A percentile compares a stretch with the other conserved stretches of the same genome.
Evolutionary conservation across 2,113 vertebrate genomes (phyloP).

Genomic region (Tenrec ecaudatus): DNA sequence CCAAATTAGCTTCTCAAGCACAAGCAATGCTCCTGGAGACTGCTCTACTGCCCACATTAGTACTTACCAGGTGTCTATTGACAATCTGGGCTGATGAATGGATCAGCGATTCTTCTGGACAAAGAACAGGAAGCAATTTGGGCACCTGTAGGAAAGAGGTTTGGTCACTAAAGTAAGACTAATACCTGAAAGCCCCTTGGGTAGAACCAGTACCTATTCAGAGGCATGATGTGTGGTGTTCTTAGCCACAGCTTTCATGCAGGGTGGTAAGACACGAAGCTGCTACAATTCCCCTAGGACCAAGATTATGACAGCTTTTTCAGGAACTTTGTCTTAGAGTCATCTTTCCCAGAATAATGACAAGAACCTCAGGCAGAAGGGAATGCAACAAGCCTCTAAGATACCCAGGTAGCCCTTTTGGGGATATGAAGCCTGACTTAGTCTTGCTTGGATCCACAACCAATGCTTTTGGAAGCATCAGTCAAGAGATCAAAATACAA

Average conservation of each 20-base stretch:
- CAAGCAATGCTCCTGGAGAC: neutral
- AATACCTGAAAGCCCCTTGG: neutral
- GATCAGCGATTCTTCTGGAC: conserved; percentile 92
- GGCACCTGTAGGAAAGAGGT: conserved; percentile 88
- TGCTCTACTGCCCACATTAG: neutral
- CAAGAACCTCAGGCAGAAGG: neutral
- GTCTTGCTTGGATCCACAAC: too few species aligned
- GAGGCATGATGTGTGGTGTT: neutral
- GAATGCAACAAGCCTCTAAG: neutral
- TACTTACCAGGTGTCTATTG: conserved; percentile 92
- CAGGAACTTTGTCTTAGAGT: neutral
- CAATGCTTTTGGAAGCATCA: too few species aligned
- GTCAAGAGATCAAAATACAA: too few species aligned
- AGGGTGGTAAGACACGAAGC: neutral
- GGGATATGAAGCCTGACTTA: neutral
- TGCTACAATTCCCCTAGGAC: neutral
- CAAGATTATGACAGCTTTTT: neutral
- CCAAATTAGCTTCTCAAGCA: conserved; percentile 13
- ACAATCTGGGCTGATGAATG: conserved; percentile 92
- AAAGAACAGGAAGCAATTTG: conserved; percentile 89
- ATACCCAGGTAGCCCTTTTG: neutral
- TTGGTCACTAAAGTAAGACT: conserved; percentile 41
- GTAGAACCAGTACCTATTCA: neutral
- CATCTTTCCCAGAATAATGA: conserved; percentile 5
- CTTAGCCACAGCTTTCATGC: neutral